phyloP scores from a whole-genome alignment of 1,140 invertebrate genomes.

The Pseudoatta argentina region DNA sequence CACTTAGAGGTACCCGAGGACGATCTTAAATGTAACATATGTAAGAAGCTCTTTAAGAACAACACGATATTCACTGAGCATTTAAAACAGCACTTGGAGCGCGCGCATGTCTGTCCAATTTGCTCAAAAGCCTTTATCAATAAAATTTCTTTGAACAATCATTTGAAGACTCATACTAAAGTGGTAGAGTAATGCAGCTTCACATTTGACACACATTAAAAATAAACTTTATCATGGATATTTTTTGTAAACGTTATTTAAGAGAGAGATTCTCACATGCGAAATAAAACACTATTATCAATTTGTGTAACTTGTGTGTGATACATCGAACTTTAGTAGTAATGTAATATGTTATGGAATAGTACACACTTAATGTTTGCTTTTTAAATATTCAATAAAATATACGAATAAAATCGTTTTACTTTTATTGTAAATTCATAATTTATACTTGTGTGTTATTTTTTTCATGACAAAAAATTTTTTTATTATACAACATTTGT shows the following conservation, averaged over 20 bases:
- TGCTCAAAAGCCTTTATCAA: conserved; percentile 81
- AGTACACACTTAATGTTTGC: not conserved
- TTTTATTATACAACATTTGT: not conserved
- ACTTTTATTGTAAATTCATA: not conserved
- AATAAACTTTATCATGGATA: too few species aligned
- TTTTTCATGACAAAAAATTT: not conserved
- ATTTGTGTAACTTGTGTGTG: not conserved
- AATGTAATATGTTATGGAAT: not conserved
- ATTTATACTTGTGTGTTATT: not conserved
- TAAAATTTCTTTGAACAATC: conserved; percentile 76
- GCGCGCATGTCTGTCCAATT: conserved; percentile 74
- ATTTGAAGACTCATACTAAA: conserved; percentile 75
- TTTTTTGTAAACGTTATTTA: too few species aligned
- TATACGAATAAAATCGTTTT: not conserved
- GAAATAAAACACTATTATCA: not conserved
- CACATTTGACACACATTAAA: too few species aligned
- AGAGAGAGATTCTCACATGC: not conserved
- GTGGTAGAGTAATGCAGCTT: too few species aligned
- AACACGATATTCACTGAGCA: conserved; percentile 71
- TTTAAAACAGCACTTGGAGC: conserved; percentile 75
- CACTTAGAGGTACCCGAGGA: conserved; percentile 70
- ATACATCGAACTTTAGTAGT: not conserved
- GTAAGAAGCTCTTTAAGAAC: conserved; percentile 74
- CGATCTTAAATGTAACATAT: conserved; percentile 76
- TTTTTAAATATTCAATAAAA: not conserved